Conservation (phyloP, 2,888 invertebrate genomes). For the Drosophila crucigera region DNA sequence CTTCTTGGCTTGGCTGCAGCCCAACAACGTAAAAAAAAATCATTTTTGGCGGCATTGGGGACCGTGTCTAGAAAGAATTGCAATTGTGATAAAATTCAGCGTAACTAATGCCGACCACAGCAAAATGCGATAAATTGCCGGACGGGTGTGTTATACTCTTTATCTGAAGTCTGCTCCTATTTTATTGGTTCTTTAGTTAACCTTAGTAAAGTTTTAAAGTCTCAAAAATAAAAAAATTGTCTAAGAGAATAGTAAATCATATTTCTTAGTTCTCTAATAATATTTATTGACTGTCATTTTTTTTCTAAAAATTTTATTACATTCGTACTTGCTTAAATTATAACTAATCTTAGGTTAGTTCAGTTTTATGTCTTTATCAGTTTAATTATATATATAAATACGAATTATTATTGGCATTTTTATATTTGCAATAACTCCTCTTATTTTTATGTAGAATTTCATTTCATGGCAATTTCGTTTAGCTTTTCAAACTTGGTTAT, state of each 20-base stretch:
- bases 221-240: not conserved
- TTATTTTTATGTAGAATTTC: not conserved
- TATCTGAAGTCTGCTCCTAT: not conserved
- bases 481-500: not conserved
- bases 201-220: not conserved
- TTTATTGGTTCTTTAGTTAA: not conserved
- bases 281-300: not conserved
- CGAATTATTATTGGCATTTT: not conserved
- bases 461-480: not conserved
- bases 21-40: slow-evolving; percentile 38
- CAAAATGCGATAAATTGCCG: slow-evolving; percentile 78
- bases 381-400: not conserved
- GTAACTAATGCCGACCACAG: slow-evolving; percentile 81
- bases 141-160: slow-evolving; percentile 56
- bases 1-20: slow-evolving; percentile 56
- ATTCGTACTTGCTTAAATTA: no score
- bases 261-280: not conserved
- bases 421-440: not conserved
- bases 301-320: not conserved
- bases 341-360: not conserved
- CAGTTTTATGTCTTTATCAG: not conserved
- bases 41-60: slow-evolving; percentile 43
- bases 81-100: slow-evolving; percentile 81
- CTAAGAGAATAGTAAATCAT: rapidly evolving
- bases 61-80: slow-evolving; percentile 63